Conservation (phyloP, 2,797 vertebrate genomes). For the Antennarius maculatus region DNA sequence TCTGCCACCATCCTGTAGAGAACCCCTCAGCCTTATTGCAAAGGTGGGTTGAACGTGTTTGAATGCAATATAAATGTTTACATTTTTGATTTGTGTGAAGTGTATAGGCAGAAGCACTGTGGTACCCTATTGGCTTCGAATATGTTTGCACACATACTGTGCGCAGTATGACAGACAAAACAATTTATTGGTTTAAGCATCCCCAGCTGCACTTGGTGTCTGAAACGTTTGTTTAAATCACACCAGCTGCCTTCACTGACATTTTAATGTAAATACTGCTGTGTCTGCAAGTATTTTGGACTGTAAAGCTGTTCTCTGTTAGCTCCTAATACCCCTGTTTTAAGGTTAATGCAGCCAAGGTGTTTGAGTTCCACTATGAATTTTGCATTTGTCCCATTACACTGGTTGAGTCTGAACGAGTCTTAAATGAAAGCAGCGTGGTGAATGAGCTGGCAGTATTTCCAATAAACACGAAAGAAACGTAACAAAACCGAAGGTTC, state of each 20-base stretch:
- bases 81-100: neutral
- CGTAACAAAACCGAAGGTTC: neutral
- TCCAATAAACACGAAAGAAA: conserved; percentile 11
- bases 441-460: neutral
- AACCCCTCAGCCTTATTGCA: conserved; percentile 87
- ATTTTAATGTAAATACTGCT: conserved; percentile 48
- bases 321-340: conserved; percentile 20
- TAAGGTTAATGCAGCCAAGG: conserved; percentile 17
- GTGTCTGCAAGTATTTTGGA: conserved; percentile 31
- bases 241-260: conserved; percentile 52
- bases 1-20: conserved; percentile 80
- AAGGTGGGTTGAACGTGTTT: conserved; percentile 82
- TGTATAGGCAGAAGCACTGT: neutral
- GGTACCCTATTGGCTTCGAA: no score
- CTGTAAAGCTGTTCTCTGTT: conserved; percentile 30
- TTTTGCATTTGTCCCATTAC: conserved; percentile 10
- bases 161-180: conserved; percentile 13
- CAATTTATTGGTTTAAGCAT: conserved; percentile 35
- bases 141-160: no score
- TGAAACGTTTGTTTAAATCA: conserved; percentile 50
- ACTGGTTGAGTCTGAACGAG: neutral
- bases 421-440: conserved; percentile 33
- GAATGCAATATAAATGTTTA: neutral
- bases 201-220: conserved; percentile 35
- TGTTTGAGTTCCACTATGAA: conserved; percentile 20